These are phyloP conservation scores for Ceyx margarethae DNA, from an alignment of 2,113 vertebrate genomes.

Conservation along the genomic window DNA sequence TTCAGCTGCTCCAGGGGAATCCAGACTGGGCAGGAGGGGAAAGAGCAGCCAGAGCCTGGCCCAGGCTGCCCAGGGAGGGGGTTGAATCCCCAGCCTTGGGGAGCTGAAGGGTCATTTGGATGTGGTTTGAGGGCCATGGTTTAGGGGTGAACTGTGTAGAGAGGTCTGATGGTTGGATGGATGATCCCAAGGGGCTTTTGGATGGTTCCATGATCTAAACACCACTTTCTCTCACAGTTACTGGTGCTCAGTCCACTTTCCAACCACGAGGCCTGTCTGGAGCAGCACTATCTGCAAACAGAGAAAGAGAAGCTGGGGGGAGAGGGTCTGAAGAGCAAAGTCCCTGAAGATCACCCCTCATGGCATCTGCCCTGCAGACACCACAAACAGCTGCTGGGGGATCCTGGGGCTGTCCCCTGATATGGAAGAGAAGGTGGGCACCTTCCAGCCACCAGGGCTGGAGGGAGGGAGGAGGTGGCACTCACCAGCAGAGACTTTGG, in stretches of 20 bases:
- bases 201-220: neutral
- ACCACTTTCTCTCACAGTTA: neutral
- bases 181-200: too few relatives aligned
- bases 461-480: neutral
- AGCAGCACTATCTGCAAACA: neutral
- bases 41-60: too few relatives aligned
- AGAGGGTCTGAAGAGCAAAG: neutral
- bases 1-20: too few relatives aligned
- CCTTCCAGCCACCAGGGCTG: neutral
- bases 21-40: too few relatives aligned
- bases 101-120: too few relatives aligned
- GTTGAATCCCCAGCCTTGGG: too few relatives aligned
- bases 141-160: too few relatives aligned
- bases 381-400: neutral
- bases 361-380: neutral
- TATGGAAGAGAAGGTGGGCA: neutral
- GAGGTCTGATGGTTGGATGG: too few relatives aligned
- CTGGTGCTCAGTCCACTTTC: neutral
- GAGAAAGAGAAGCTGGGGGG: neutral
- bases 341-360: neutral
- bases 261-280: neutral
- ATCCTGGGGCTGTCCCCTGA: neutral
- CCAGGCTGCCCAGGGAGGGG: too few relatives aligned
- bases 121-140: too few relatives aligned
- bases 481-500: neutral